phyloP scores from a whole-genome alignment of 2,113 vertebrate genomes.

The Abramis brama region DNA sequence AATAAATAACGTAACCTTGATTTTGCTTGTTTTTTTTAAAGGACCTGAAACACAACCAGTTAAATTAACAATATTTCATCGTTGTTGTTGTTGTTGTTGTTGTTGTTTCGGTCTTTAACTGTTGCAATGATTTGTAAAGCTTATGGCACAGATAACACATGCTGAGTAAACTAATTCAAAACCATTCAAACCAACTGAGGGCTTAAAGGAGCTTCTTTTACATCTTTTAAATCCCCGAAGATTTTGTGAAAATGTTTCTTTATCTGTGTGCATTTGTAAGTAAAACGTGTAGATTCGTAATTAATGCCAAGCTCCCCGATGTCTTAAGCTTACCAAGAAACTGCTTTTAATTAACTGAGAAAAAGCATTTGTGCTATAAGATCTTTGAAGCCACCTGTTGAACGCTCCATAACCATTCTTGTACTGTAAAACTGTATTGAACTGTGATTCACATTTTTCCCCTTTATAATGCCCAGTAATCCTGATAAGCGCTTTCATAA shows the following conservation, averaged over 20 bases:
- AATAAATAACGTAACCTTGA: no score
- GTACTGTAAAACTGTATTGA: not conserved
- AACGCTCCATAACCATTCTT: conserved; percentile 6
- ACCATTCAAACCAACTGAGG: no score
- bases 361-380: conserved; percentile 23
- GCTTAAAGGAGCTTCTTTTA: not conserved
- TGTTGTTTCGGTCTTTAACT: not conserved
- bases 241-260: conserved; percentile 18
- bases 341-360: conserved; percentile 34
- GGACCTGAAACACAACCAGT: not conserved
- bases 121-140: not conserved
- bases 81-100: not conserved
- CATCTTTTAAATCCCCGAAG: not conserved
- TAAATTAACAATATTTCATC: not conserved
- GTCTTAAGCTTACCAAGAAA: conserved; percentile 41
- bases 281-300: conserved; percentile 23
- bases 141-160: not conserved
- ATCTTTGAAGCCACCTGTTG: not conserved
- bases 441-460: not conserved
- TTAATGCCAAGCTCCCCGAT: conserved; percentile 32
- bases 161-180: not conserved
- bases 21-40: not conserved
- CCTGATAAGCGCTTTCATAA: not conserved
- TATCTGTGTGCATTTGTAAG: conserved; percentile 24
- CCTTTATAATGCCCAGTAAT: not conserved